Evolutionary conservation across 2,797 vertebrate species (phyloP), one percentile per base, ranked within the genome.

Genomic region (Dromococcyx pavoninus): DNA sequence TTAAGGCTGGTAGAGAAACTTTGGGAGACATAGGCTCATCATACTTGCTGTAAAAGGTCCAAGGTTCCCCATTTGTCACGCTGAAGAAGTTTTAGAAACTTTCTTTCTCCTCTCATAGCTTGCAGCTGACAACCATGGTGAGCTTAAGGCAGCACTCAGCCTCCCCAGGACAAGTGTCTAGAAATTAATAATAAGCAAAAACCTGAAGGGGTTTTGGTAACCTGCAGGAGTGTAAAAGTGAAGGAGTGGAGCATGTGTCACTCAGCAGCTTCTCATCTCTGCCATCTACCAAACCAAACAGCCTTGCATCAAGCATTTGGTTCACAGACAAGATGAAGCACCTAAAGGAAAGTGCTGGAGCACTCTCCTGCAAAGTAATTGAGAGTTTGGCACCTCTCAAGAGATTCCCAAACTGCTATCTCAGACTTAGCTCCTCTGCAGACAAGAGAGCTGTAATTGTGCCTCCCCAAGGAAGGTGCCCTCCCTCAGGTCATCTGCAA

Each of bases 181-280:
- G 24, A 74, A 33, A 57, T 22, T 1, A 51, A 7, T 21, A 48
- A 66, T 37, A 13, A 76, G 23, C 39, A 71, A 72, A 94, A 43
- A 27, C 4, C 48, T 77, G 65, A 53, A 37, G 12, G 7, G 17
- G n/a, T 56, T 91, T 83, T 74, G 44, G 35, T 23, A 44, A 35
- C 23, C 7, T 50, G 6, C 39, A 50, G 71, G 46, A 74, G 37
- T 6, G 14, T 41, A 50, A 87, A 60, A 44, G n/a, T 17, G 18
- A 41, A 73, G 23, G n/a, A 25, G 37, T 6, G 4, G n/a, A 64
- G 7, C 3, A 9, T 0, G 17, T 14, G 44, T 15, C 1, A 7
- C 25, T 83, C 48, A 23, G 56, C 39, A 78, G 15, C 60, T 76
- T 56, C n/a, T 51, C 48, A 35, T 37, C 58, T 81, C 37, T 65